Percentiles rank a stretch among this genome's conserved stretches.
These are phyloP conservation scores for Ormia ochracea DNA, from an alignment of 2,888 invertebrate species.

Conservation along the genomic window DNA sequence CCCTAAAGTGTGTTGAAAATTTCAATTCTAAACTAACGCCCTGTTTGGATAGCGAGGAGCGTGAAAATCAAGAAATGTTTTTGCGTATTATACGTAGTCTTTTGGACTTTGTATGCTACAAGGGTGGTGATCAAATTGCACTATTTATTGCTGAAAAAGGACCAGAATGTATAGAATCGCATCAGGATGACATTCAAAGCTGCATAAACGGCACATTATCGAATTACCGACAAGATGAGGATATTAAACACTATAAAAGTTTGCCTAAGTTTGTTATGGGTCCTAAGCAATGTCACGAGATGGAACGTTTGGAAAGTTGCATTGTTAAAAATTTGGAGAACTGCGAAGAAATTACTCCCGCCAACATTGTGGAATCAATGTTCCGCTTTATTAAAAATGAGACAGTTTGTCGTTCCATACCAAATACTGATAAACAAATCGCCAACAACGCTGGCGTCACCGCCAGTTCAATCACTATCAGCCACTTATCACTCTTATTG, in stretches of 20 bases:
- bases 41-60: conserved; percentile 82
- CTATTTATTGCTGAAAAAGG: conserved; percentile 90
- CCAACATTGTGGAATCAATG: conserved; percentile 74
- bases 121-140: conserved; percentile 89
- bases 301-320: conserved; percentile 70
- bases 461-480: background rate
- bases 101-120: conserved; percentile 85
- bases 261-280: conserved; percentile 81
- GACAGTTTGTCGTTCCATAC: conserved; percentile 69
- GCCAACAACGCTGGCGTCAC: conserved; percentile 10
- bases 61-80: conserved; percentile 80
- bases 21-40: conserved; percentile 80
- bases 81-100: conserved; percentile 84
- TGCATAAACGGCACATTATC: conserved; percentile 83
- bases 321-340: conserved; percentile 71
- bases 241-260: conserved; percentile 75
- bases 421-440: conserved; percentile 44
- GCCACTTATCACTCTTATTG: conserved; percentile 23
- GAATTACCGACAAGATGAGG: conserved; percentile 77
- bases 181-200: conserved; percentile 80
- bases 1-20: conserved; percentile 79
- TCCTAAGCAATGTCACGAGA: conserved; percentile 76
- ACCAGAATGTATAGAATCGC: conserved; percentile 83
- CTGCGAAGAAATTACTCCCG: conserved; percentile 73
- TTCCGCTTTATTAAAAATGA: conserved; percentile 74